Conservation (phyloP, 2,797 vertebrate species). For the Huso huso region DNA sequence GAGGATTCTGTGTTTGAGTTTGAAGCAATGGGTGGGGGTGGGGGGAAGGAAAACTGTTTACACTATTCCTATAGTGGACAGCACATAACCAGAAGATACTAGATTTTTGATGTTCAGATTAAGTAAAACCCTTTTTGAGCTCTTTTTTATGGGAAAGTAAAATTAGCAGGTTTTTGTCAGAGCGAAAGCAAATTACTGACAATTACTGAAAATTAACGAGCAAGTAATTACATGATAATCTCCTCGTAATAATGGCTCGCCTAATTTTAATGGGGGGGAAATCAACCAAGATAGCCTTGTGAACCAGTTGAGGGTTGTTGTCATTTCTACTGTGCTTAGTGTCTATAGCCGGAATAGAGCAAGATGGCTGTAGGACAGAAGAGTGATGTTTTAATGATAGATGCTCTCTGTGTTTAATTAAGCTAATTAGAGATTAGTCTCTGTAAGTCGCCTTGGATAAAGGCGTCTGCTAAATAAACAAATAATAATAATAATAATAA, state of each 20-base stretch:
- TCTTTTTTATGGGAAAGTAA: no score
- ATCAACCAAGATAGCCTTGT: background rate
- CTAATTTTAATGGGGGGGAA: background rate
- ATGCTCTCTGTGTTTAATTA: background rate
- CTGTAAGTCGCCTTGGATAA: no score
- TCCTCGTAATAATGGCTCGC: background rate
- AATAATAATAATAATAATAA: no score
- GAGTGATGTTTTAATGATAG: background rate
- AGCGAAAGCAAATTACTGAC: conserved; percentile 6
- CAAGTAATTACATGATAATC: conserved; percentile 1
- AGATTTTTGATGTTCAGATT: no score
- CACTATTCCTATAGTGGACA: no score
- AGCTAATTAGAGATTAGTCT: background rate
- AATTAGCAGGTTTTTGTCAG: background rate
- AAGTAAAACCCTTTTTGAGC: no score
- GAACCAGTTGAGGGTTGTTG: conserved; percentile 3
- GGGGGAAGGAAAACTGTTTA: no score
- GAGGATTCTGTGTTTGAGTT: no score
- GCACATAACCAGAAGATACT: no score
- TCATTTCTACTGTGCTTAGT: background rate
- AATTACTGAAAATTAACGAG: conserved; percentile 6
- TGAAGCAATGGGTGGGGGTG: no score
- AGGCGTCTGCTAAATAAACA: no score
- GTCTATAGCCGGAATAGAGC: background rate
- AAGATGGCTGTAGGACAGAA: conserved; percentile 6